Evolutionary conservation across 2,113 vertebrate genomes (phyloP), one percentile per base, ranked within the genome.

Genomic region (Emydura subglobosa): DNA sequence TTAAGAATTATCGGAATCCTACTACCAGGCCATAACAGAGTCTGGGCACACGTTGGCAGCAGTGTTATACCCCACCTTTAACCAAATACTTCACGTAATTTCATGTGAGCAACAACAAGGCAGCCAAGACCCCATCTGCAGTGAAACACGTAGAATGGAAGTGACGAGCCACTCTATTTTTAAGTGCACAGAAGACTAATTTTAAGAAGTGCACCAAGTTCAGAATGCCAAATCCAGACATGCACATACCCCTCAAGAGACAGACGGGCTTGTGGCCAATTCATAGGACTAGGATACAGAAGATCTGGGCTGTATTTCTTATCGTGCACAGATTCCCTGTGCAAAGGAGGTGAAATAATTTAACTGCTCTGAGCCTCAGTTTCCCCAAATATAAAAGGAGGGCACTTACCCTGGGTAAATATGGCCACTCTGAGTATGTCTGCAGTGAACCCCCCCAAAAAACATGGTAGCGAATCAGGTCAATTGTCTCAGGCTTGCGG

Each of bases 1-100:
- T 76, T n/a, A 91, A 94, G 91, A 97, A 96, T 54, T 87, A 94
- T 59, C 97, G 65, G 42, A 96, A 95, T 88, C 54, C 83, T 95
- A 50, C 54, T 44, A 22, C 91, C 96, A 97, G 96, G 96, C n/a
- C 53, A 19, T 61, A 31, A 88, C 6, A 54, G 42, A n/a, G 34
- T 91, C 91, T 87, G 42, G 96, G 87, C 95, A 96, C 47, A 57
- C 29, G 1, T 61, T 81, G 91, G 96, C 83, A 96, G 92, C 50
- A 85, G 76, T 88, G 31, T 17, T 88, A 90, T 88, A 59, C 91
- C 59, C 22, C 74, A 29, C 78, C 86, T 89, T 93, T 85, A 27
- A 83, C 55, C 1, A 53, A 76, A 0, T 83, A 61, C 86, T 47
- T 85, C 93, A 5, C 29, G 84, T 82, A 93, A 65, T 4, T 1